Conservation (phyloP, 2,888 invertebrate genomes). For the Callosobruchus maculatus region DNA sequence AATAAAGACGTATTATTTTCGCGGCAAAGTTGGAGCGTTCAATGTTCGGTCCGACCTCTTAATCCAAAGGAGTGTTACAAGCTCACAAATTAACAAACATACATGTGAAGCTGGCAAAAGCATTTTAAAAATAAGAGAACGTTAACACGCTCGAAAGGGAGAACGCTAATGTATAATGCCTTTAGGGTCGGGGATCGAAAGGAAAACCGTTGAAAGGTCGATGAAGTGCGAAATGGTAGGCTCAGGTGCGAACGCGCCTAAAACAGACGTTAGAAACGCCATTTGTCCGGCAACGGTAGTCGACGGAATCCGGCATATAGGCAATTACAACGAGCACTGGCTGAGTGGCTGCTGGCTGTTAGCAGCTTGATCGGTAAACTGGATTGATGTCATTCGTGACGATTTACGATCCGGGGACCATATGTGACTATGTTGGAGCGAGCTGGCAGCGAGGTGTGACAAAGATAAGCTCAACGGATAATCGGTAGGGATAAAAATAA, state of each 20-base stretch:
- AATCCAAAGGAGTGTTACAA: too few relatives aligned
- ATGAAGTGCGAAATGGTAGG: slow-evolving; percentile 32
- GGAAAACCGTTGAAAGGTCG: slow-evolving; percentile 6
- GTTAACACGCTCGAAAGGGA: not conserved
- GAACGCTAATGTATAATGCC: not conserved
- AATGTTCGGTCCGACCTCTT: too few relatives aligned
- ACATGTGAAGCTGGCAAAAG: too few relatives aligned
- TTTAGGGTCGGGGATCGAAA: not conserved
- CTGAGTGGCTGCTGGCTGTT: not conserved
- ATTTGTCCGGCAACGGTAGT: slow-evolving; percentile 22
- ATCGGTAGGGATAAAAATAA: too few relatives aligned
- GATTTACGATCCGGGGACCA: not conserved
- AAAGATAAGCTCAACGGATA: too few relatives aligned
- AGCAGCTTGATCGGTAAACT: not conserved
- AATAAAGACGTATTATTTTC: too few relatives aligned
- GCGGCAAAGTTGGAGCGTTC: too few relatives aligned
- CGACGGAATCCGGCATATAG: not conserved
- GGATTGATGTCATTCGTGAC: not conserved
- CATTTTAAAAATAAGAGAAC: too few relatives aligned
- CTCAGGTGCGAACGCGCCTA: slow-evolving; percentile 34
- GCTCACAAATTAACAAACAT: too few relatives aligned
- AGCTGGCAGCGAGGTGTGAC: not conserved
- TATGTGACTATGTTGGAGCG: not conserved
- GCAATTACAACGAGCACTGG: not conserved
- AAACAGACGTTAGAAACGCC: slow-evolving; percentile 34